These are phyloP conservation scores for Adoxophyes honmai DNA, from an alignment of 1,140 invertebrate genomes.

Conservation along the genomic window DNA sequence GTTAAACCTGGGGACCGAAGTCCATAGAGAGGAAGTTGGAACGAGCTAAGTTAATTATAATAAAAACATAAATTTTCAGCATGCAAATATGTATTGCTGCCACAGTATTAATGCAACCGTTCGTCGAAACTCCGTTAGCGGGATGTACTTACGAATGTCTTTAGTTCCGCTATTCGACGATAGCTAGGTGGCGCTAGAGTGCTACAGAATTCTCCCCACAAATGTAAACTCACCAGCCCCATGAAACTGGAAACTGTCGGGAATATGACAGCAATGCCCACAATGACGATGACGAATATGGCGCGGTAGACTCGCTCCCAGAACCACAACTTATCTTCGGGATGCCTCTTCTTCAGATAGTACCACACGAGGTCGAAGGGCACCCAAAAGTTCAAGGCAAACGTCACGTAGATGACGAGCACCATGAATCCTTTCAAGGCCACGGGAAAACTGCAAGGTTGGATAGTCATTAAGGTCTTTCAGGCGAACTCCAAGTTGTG, in stretches of 20 bases:
- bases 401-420: conserved; percentile 30
- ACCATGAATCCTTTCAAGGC: conserved; percentile 29
- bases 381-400: conserved; percentile 35
- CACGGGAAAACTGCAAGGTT: conserved; percentile 22
- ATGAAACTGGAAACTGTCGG: conserved; percentile 32
- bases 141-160: no score
- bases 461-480: no score
- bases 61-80: no score
- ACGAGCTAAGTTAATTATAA: no score
- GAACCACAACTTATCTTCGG: conserved; percentile 21
- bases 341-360: conserved; percentile 27
- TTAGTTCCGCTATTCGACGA: no score
- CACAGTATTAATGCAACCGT: no score
- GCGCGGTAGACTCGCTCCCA: conserved; percentile 29
- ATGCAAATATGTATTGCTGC: no score
- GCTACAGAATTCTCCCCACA: not conserved
- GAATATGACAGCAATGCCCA: conserved; percentile 23
- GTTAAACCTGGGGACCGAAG: no score
- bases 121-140: no score
- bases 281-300: conserved; percentile 20
- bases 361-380: conserved; percentile 32
- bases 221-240: conserved; percentile 29
- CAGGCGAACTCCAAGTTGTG: no score
- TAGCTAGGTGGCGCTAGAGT: no score
- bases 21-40: no score